Evolutionary conservation across 1,140 invertebrate genomes (phyloP).

Genomic region (Eciton burchellii): DNA sequence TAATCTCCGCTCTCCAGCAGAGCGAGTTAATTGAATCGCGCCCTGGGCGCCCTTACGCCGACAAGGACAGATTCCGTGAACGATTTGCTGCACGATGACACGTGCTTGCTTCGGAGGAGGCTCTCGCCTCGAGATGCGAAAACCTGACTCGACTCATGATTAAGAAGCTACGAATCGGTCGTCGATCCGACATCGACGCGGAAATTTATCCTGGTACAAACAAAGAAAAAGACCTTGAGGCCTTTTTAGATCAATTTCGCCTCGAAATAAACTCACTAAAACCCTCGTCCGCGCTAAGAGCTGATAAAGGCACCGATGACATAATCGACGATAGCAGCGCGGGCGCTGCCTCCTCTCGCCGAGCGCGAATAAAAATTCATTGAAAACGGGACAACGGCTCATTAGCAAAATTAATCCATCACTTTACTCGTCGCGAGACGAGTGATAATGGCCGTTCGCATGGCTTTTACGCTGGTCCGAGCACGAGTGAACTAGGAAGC

Average conservation of each 20-base stretch:
- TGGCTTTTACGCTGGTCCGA: background rate
- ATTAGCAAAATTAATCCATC: background rate
- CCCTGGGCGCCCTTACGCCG: background rate
- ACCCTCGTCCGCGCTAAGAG: no score
- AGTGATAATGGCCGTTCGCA: background rate
- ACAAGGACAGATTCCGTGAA: background rate
- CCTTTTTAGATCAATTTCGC: no score
- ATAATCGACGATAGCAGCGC: no score
- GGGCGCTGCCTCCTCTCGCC: no score
- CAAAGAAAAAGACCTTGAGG: no score
- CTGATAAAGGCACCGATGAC: no score
- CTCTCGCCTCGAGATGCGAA: background rate
- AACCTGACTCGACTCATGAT: background rate
- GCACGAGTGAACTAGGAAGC: slow-evolving; percentile 20
- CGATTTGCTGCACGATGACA: background rate
- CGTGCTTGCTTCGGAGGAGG: background rate
- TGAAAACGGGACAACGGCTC: background rate
- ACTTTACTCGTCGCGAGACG: background rate
- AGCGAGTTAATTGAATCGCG: background rate
- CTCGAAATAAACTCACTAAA: no score
- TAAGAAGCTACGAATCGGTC: background rate
- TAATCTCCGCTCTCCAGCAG: background rate
- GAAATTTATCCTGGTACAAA: no score
- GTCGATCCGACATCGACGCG: no score
- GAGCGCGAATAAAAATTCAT: background rate